Evolutionary conservation across 2,888 invertebrate genomes (phyloP), one percentile per base, ranked within the genome.

Genomic region (Dynastes maya): DNA sequence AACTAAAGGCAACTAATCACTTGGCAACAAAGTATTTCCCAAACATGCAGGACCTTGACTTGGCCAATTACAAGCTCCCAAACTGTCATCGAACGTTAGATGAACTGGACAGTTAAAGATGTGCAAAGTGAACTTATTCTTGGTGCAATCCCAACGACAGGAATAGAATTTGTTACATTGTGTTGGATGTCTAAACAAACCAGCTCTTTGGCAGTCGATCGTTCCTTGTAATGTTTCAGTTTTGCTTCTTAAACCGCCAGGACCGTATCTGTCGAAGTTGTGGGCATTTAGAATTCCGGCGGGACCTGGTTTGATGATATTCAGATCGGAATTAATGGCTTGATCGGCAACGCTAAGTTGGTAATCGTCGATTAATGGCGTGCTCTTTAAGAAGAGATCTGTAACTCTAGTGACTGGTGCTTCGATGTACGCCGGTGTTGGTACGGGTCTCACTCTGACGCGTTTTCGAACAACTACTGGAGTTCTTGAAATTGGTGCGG

Each of bases 41-140:
- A 93, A 92, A 86, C 95, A 95, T 72, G 94, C 93, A 0, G 95
- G 95, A 40, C 95, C 95, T 85, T 94, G 93, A 85, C 94, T 94
- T 1, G 95, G 95, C 94, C 95, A 95, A 87, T 95, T 95, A 84
- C 95, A 95, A 68, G 95, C 95, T n/a, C 94, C 93, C 83, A 94
- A 90, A 77, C 89, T 92, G 27, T 92, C 91, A 86, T 95, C 95
- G 84, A 95, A 95, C 68, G 94, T 94, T 71, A 95, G 89, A 85
- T 94, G 94, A 13, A 95, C 91, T 0, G 95, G 95, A 84, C 95
- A 95, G 85, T 95, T 94, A 87, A 95, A 95, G 1, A 94, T 91
- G 85, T 94, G 94, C 6, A 95, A 90, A 1, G 94, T 94, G 86
- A 92, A 95, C 83, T 92, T 91, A 82, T 94, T 92, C 85, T 95